These are phyloP conservation scores for Archips crataeganus DNA, from an alignment of 2,888 invertebrate species.

Conservation along the genomic window DNA sequence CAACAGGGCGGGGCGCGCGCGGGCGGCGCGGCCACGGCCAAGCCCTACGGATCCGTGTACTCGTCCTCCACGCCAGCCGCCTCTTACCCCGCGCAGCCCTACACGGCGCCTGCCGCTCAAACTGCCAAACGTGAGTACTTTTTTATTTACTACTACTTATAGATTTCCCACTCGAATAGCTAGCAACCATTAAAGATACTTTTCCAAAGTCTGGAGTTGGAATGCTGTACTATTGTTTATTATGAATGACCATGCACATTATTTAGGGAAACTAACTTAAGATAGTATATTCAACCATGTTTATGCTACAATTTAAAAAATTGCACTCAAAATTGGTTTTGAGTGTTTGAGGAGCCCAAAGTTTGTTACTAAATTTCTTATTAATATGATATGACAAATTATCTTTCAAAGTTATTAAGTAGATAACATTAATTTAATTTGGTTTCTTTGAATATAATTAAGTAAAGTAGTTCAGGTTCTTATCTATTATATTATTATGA, in stretches of 20 bases:
- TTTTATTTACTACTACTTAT: background rate
- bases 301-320: background rate
- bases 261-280: background rate
- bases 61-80: conserved; percentile 85
- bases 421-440: background rate
- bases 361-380: too few species aligned
- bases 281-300: background rate
- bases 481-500: conserved; percentile 14
- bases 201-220: background rate
- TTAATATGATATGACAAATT: too few species aligned
- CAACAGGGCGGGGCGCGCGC: conserved; percentile 68
- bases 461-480: background rate
- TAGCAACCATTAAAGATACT: background rate
- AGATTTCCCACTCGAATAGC: background rate
- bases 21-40: conserved; percentile 87
- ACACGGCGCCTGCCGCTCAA: conserved; percentile 85
- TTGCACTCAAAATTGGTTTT: background rate
- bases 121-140: conserved; percentile 86
- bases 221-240: too few species aligned
- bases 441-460: background rate
- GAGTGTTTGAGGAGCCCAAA: background rate
- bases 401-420: background rate
- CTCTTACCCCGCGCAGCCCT: conserved; percentile 79
- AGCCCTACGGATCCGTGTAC: conserved; percentile 87
- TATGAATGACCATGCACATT: too few species aligned